Evolutionary conservation across 2,888 invertebrate genomes (phyloP), one percentile per base, ranked within the genome.

Genomic region (Drosophila austrosaltans): DNA sequence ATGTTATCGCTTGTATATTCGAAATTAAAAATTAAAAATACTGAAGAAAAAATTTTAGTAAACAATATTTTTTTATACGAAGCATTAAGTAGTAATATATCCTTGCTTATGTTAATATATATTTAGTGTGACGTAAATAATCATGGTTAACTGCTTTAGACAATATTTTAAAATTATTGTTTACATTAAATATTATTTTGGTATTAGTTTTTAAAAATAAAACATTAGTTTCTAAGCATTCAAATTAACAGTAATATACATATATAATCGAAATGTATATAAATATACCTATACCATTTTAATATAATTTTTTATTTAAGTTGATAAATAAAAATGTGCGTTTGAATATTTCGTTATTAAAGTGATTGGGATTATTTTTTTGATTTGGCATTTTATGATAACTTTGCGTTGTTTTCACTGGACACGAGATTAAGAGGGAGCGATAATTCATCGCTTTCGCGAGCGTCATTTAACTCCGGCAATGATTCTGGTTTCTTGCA

Each of bases 361-460:
- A 62, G 42, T 69, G 58, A 67, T 44, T 63, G 32, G 44, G 69
- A 56, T 53, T 16, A 16, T 16, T 30, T 62, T 70, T 77, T 80
- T 73, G 76, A 89, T 90, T 88, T 89, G 87, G 88, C 85, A 85
- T 82, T 85, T 77, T 85, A 90, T 87, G 87, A 82, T 83, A 87
- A 83, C 81, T 89, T 89, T 75, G 83, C 77, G 77, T 78, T 90
- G 76, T 80, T 90, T 77, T 90, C 88, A 90, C 88, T 89, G 85
- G 88, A 89, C 78, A 89, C 88, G 77, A 89, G 90, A 72, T 89
- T 89, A 67, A 89, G 89, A 78, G 88, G 90, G 76, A 86, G 83
- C 69, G 86, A 80, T 42, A 87, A 76, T 66, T 89, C 88, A 70
- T 87, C 82, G 69, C 75, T 77, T 75, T 84, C 78, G 69, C 81